Conservation (phyloP, 2,797 vertebrate species). For the Gadopsis marmoratus region DNA sequence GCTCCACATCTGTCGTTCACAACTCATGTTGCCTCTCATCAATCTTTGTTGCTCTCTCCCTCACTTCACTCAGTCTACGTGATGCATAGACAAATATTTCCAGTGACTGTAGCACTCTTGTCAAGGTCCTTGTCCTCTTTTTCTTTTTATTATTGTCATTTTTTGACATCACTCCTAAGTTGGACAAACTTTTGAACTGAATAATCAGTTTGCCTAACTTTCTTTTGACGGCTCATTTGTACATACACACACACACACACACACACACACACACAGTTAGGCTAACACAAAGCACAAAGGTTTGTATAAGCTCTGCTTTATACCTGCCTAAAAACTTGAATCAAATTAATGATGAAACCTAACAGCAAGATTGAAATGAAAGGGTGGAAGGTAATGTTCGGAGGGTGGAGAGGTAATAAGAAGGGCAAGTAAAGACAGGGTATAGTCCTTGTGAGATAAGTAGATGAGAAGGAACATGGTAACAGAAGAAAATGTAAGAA, state of each 20-base stretch:
- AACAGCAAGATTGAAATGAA: conserved; percentile 41
- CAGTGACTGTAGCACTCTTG: conserved; percentile 2
- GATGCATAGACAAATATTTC: conserved; percentile 42
- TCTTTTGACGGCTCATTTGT: conserved; percentile 2
- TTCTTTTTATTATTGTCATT: conserved; percentile 34
- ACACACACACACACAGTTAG: background rate
- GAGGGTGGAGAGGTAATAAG: conserved; percentile 11
- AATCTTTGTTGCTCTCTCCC: conserved; percentile 13
- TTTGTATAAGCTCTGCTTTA: conserved; percentile 40
- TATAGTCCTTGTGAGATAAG: background rate
- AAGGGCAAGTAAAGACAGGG: background rate
- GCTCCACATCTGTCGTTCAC: conserved; percentile 31
- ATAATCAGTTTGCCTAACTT: conserved; percentile 6
- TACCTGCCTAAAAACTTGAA: conserved; percentile 46
- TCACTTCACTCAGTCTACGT: conserved; percentile 34
- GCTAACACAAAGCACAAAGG: background rate
- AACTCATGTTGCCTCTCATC: conserved; percentile 39
- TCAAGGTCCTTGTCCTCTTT: conserved; percentile 61
- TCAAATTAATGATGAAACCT: conserved; percentile 63
- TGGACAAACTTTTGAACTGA: conserved; percentile 21
- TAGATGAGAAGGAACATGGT: background rate
- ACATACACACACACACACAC: conserved; percentile 4
- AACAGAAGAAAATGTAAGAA: conserved; percentile 7
- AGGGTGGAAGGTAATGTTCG: conserved; percentile 2
- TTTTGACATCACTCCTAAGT: conserved; percentile 15